These are phyloP conservation scores for Myopa testacea DNA, from an alignment of 2,888 invertebrate genomes.

Conservation along the genomic window DNA sequence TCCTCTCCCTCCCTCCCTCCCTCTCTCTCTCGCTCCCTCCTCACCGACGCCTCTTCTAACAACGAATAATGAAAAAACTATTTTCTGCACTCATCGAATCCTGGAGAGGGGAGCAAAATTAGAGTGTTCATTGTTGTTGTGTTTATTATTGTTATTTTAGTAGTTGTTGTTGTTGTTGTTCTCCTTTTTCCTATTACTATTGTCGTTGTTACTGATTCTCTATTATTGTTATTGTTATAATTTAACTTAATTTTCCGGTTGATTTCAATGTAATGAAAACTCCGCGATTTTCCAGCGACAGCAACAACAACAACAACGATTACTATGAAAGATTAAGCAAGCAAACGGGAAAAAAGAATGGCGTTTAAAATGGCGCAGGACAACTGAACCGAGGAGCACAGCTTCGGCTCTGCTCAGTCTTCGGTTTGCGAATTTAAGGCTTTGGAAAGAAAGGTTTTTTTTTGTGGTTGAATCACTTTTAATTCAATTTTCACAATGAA, in stretches of 20 bases:
- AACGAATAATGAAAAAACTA: not conserved
- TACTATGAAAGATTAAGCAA: not conserved
- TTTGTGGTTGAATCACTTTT: not conserved
- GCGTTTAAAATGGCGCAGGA: conserved; percentile 21
- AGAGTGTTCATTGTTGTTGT: not conserved
- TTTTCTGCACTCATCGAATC: conserved; percentile 3
- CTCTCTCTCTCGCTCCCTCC: not conserved
- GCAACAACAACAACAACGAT: conserved; percentile 14
- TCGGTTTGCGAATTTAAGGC: not conserved
- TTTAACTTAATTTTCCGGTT: conserved; percentile 58
- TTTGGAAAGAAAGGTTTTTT: not conserved
- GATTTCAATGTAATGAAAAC: conserved; percentile 52
- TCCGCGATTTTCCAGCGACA: conserved; percentile 40
- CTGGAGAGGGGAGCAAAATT: not conserved
- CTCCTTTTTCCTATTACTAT: not conserved
- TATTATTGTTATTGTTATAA: conserved; percentile 22
- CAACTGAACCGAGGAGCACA: not conserved
- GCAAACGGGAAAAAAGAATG: not conserved
- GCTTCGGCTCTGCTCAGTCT: not conserved
- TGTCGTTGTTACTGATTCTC: not conserved
- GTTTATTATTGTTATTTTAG: not conserved
- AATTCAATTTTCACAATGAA: not conserved
- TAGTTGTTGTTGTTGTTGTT: not conserved
- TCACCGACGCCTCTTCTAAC: not conserved
- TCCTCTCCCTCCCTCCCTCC: not conserved